Conservation (phyloP, 2,888 invertebrate genomes). For the Himalopsyche tibetana region DNA sequence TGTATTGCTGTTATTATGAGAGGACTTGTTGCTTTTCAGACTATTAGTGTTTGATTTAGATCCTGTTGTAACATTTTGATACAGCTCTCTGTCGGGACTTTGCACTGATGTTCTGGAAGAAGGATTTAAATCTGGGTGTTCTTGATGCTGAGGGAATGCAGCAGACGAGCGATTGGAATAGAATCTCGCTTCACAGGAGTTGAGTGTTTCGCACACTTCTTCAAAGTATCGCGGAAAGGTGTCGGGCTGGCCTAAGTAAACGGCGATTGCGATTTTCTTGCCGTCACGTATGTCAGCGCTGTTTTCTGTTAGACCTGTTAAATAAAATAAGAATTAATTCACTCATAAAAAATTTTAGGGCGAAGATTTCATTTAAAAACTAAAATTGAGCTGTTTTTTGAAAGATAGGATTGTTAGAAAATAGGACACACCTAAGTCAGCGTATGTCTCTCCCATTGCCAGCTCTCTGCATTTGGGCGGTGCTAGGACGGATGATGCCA, state of each 20-base stretch:
- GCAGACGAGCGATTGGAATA: constrained; percentile 76
- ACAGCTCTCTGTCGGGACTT: constrained; percentile 58
- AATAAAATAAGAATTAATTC: constrained; percentile 57
- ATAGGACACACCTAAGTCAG: constrained; percentile 74
- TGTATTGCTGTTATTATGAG: constrained; percentile 76
- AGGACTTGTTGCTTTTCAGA: constrained; percentile 77
- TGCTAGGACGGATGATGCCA: constrained; percentile 74
- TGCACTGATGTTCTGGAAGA: constrained; percentile 67
- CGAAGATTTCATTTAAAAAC: constrained; percentile 3
- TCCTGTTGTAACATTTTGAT: constrained; percentile 40
- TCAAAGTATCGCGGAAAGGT: constrained; percentile 84
- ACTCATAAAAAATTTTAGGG: neutral
- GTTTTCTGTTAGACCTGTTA: constrained; percentile 77
- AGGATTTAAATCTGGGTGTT: constrained; percentile 63
- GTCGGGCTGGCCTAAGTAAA: constrained; percentile 90
- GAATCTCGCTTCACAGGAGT: constrained; percentile 79
- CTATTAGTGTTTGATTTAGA: constrained; percentile 77
- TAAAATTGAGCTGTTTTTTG: neutral
- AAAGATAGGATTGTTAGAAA: neutral
- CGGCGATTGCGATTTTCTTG: constrained; percentile 91
- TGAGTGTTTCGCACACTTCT: constrained; percentile 81
- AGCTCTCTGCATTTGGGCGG: constrained; percentile 75
- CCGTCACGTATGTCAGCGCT: constrained; percentile 86
- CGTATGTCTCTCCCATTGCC: constrained; percentile 77
- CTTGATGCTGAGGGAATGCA: constrained; percentile 73